Conservation (phyloP, 2,797 vertebrate species). For the Strix occidentalis region DNA sequence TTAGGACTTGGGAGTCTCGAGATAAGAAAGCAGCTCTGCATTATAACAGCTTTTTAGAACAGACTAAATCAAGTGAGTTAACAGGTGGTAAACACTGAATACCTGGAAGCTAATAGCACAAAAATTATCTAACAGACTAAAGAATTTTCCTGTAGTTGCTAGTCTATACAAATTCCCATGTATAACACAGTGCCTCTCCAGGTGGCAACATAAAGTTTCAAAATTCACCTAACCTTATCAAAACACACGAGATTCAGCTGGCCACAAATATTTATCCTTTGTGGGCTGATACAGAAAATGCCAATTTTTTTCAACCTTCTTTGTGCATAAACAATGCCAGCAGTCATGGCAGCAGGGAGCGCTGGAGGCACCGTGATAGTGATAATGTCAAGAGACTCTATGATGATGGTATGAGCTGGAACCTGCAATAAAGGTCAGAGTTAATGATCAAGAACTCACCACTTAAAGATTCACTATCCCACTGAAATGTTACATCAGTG, state of each 20-base stretch:
- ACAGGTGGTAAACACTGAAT: neutral
- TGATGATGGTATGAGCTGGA: slow-evolving; percentile 84
- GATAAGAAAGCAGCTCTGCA: neutral
- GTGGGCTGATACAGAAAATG: slow-evolving; percentile 98
- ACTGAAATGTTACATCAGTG: neutral
- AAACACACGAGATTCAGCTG: slow-evolving; percentile 98
- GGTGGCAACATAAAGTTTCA: neutral
- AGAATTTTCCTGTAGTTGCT: neutral
- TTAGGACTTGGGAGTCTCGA: neutral
- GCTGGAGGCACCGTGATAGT: slow-evolving; percentile 98
- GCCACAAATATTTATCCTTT: slow-evolving; percentile 98
- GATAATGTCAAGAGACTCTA: slow-evolving; percentile 95
- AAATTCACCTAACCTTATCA: slow-evolving; percentile 86
- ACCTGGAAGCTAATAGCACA: neutral
- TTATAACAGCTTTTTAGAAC: neutral
- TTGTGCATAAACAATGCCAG: slow-evolving; percentile 96
- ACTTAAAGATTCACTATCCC: neutral
- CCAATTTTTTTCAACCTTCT: slow-evolving; percentile 88
- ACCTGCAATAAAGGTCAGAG: slow-evolving; percentile 73
- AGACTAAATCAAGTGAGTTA: neutral
- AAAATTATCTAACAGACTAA: fast-evolving
- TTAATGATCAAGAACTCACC: neutral
- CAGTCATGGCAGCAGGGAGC: slow-evolving; percentile 95
- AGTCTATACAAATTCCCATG: neutral
- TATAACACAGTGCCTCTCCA: neutral